Conservation (phyloP, 2,888 invertebrate species). For the Pyrocoelia pectoralis region DNA sequence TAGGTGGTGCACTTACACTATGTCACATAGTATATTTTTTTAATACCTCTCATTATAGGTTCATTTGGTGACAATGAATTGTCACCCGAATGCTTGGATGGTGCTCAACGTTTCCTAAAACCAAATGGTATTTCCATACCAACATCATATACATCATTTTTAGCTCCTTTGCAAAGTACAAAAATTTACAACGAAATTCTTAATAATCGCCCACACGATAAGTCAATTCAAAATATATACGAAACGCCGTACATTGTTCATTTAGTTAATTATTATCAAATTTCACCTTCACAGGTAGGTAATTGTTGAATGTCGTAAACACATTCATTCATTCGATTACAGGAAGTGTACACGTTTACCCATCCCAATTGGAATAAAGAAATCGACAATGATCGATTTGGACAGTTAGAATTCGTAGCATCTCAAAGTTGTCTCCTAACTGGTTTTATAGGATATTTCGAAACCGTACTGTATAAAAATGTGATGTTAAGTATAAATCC, state of each 20-base stretch:
- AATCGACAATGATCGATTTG: slow-evolving; percentile 78
- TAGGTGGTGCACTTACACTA: too few species aligned
- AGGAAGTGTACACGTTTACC: slow-evolving; percentile 84
- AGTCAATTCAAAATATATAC: slow-evolving; percentile 63
- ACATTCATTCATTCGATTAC: background rate
- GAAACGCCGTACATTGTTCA: slow-evolving; percentile 95
- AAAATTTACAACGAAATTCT: slow-evolving; percentile 83
- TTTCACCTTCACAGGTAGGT: slow-evolving; percentile 71
- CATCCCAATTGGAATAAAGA: slow-evolving; percentile 83
- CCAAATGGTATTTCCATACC: slow-evolving; percentile 93
- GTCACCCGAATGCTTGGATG: slow-evolving; percentile 97
- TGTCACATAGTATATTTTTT: too few species aligned
- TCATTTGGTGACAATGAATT: slow-evolving; percentile 99
- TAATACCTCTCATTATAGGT: too few species aligned
- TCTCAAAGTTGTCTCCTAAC: slow-evolving; percentile 83
- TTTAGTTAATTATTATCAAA: slow-evolving; percentile 83
- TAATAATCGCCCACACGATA: slow-evolving; percentile 61
- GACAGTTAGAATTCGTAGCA: slow-evolving; percentile 72
- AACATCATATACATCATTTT: slow-evolving; percentile 84
- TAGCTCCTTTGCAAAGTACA: slow-evolving; percentile 92
- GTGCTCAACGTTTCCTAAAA: slow-evolving; percentile 86
- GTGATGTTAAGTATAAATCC: slow-evolving; percentile 91
- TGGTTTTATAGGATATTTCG: slow-evolving; percentile 97
- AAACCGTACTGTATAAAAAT: slow-evolving; percentile 84
- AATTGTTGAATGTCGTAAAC: background rate